Evolutionary conservation across 1,140 invertebrate species (phyloP), one percentile per base, ranked within the genome.

Genomic region (Xylocopa sonorina): DNA sequence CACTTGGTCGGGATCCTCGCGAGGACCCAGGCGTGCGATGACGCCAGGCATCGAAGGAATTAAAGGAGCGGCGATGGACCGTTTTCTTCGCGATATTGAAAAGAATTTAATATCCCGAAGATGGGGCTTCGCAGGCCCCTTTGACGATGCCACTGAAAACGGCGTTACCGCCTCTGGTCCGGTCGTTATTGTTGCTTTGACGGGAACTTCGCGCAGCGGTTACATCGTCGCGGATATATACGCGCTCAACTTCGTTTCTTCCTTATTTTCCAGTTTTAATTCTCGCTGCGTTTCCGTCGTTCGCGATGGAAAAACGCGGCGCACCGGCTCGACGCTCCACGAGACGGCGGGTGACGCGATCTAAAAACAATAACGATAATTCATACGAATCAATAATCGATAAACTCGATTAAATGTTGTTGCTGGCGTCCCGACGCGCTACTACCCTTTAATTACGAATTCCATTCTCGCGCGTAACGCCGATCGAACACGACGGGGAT

Each of bases 71-170:
- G 29, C 53, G 29, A 29, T 55, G 10, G 27, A 29, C 14, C 14
- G 53, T 55, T 27, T 12, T 5, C 24, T 55, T 55, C 24, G 53
- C 14, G 6, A 67, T 51, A 67, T 51, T 46, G 38, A n/a, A 16
- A 67, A 51, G n/a, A 51, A 67, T 67, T 67, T 67, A 51, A 67
- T 67, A 51, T 51, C 29, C 32, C 16, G 10, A 18, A 48, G 41
- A 58, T 6, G 29, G n/a, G n/a, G n/a, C n/a, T 4, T 58, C n/a
- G 10, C n/a, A 12, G n/a, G 24, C 63, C 16, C n/a, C 5, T 32
- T 48, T 48, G 24, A 66, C 43, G 14, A 55, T 18, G 53, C 27
- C 24, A 14, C 6, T 29, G 14, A 24, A 55, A 55, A 55, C 16
- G 24, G 27, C 24, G 53, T 12, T 55, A 24, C 24, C 29, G 53